Evolutionary conservation across 2,797 vertebrate species (phyloP).

Genomic region (Cyprinella venusta): DNA sequence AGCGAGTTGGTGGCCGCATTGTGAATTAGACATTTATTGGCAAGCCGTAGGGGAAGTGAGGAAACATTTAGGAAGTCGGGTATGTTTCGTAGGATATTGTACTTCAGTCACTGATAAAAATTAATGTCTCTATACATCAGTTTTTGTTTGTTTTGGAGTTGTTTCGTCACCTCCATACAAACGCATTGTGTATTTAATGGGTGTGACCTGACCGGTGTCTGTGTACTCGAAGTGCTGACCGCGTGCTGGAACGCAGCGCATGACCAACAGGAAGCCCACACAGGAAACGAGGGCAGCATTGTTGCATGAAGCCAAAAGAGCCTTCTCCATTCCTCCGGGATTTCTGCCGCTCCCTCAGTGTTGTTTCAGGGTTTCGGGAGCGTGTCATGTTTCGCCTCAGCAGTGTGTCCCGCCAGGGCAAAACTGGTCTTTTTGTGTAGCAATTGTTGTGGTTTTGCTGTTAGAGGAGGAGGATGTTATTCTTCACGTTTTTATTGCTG

Average conservation of each 20-base stretch:
- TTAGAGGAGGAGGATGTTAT: slow-evolving; percentile 31
- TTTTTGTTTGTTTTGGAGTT: slow-evolving; percentile 20
- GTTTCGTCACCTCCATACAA: not conserved
- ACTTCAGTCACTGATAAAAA: slow-evolving; percentile 58
- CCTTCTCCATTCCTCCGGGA: slow-evolving; percentile 63
- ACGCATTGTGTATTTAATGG: slow-evolving; percentile 2
- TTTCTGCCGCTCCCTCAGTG: slow-evolving; percentile 59
- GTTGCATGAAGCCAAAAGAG: slow-evolving; percentile 67
- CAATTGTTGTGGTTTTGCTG: slow-evolving; percentile 27
- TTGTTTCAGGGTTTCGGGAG: slow-evolving; percentile 58
- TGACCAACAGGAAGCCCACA: slow-evolving; percentile 73
- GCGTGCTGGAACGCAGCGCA: slow-evolving; percentile 64
- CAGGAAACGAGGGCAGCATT: slow-evolving; percentile 74
- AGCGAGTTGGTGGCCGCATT: slow-evolving; percentile 30
- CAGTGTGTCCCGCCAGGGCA: slow-evolving; percentile 22
- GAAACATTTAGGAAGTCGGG: slow-evolving; percentile 66
- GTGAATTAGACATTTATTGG: slow-evolving; percentile 59
- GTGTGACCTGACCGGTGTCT: slow-evolving; percentile 73
- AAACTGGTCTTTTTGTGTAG: not conserved
- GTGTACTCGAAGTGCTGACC: slow-evolving; percentile 64
- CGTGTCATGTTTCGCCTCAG: slow-evolving; percentile 59
- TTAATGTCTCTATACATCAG: slow-evolving; percentile 11
- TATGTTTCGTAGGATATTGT: slow-evolving; percentile 65
- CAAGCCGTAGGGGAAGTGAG: slow-evolving; percentile 47
- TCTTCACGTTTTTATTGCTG: slow-evolving; percentile 32